Evolutionary conservation across 2,797 vertebrate genomes (phyloP).

Genomic region (Microctenopoma stevenorrisi): DNA sequence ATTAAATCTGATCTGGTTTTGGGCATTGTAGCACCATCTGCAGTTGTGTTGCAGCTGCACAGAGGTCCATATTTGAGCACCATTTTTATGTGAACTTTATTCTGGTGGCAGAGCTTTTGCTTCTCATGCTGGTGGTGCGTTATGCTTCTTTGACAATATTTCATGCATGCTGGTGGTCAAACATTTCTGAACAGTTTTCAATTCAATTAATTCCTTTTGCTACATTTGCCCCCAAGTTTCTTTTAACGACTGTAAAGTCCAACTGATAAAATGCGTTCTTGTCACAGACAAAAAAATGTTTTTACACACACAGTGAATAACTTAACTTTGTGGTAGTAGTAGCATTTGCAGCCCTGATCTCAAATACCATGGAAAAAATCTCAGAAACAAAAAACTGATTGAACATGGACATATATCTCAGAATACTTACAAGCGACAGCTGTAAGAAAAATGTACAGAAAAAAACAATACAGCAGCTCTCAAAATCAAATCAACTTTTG

Average conservation of each 20-base stretch:
- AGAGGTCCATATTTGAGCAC: not conserved
- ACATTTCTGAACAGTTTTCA: not conserved
- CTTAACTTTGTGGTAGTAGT: not conserved
- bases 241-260: not conserved
- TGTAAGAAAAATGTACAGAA: no score
- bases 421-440: not conserved
- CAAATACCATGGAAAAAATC: not conserved
- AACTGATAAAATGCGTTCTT: not conserved
- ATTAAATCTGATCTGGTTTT: not conserved
- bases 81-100: not conserved
- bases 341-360: not conserved
- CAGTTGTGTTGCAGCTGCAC: not conserved
- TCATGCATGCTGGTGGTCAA: not conserved
- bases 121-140: constrained; percentile 4
- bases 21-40: not conserved
- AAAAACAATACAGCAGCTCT: no score
- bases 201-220: not conserved
- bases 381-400: not conserved
- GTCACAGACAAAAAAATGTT: not conserved
- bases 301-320: not conserved
- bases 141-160: not conserved
- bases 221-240: constrained; percentile 7
- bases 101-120: not conserved
- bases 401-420: not conserved
- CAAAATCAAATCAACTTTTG: no score